Percentiles rank a stretch among this genome's conserved stretches.
Conservation (phyloP, 2,797 vertebrate species). For the Pipistrellus kuhlii region DNA sequence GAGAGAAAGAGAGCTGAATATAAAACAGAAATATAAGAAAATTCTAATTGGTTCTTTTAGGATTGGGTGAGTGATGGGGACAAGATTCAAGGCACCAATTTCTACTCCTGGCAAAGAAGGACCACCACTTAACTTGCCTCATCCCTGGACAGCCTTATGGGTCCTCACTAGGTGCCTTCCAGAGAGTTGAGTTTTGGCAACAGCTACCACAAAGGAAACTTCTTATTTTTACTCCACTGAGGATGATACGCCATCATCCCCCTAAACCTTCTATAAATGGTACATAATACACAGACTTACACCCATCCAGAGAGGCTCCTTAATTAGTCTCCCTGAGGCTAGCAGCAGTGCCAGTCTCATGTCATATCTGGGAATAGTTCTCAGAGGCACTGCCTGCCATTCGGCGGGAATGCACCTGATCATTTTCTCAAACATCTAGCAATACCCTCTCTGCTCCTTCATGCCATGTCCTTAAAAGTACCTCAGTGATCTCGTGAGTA, state of each 20-base stretch:
- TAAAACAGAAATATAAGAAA: not conserved
- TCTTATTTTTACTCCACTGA: conserved; percentile 31
- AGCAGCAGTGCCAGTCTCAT: conserved; percentile 78
- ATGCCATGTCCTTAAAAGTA: not conserved
- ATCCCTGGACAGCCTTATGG: not conserved
- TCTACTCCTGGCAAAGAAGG: not conserved
- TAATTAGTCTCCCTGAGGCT: conserved; percentile 84
- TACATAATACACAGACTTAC: conserved; percentile 71
- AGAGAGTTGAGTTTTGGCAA: not conserved
- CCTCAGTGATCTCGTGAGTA: not conserved
- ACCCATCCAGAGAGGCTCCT: conserved; percentile 57
- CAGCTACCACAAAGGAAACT: not conserved
- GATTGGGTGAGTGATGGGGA: not conserved
- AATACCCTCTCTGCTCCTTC: not conserved
- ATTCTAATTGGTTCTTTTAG: not conserved
- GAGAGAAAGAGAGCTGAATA: not conserved
- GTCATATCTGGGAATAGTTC: conserved; percentile 79
- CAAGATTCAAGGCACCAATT: not conserved
- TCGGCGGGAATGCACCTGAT: conserved; percentile 53
- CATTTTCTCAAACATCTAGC: conserved; percentile 54
- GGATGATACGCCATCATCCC: not conserved
- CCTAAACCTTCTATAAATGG: conserved; percentile 28
- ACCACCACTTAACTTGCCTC: not conserved
- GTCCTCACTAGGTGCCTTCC: not conserved
- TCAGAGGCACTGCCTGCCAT: not conserved